phyloP scores from a whole-genome alignment of 35 echinoderm and acorn worm species.

The Holothuria glaberrima region DNA sequence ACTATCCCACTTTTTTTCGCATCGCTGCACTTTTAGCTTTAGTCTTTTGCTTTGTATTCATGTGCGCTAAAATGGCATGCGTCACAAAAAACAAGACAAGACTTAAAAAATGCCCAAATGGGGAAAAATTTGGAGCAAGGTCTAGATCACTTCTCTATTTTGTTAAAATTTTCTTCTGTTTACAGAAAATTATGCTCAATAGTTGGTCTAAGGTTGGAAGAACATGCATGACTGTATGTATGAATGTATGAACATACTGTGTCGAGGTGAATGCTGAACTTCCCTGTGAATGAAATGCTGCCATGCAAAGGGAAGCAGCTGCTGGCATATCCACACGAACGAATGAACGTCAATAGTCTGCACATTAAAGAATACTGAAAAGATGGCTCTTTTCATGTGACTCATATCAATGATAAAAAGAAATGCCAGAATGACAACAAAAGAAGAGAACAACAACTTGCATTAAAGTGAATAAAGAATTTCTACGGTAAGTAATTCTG shows the following conservation, averaged over 20 bases:
- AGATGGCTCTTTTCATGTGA: too few relatives aligned
- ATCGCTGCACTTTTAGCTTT: constrained; percentile 23
- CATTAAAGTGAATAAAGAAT: too few relatives aligned
- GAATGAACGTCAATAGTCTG: constrained; percentile 15
- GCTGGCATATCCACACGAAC: neutral
- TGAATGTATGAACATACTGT: neutral
- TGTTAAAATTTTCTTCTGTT: constrained; percentile 27
- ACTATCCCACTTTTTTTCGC: constrained; percentile 33
- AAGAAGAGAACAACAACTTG: too few relatives aligned
- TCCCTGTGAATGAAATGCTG: neutral
- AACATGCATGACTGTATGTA: neutral
- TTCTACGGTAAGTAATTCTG: too few relatives aligned
- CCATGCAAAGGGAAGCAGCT: neutral
- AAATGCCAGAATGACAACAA: too few relatives aligned
- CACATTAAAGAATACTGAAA: neutral
- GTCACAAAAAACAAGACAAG: constrained; percentile 16
- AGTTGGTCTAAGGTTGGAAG: neutral
- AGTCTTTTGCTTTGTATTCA: neutral
- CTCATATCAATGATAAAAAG: too few relatives aligned
- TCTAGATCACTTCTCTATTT: constrained; percentile 21
- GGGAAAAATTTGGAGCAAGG: constrained; percentile 31
- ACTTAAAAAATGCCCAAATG: constrained; percentile 9
- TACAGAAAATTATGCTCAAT: constrained; percentile 18
- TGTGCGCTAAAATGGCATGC: constrained; percentile 1
- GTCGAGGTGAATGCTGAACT: neutral